These are phyloP conservation scores for Phallusia fumigata DNA, from an alignment of 23 tunicate genomes.

Conservation along the genomic window DNA sequence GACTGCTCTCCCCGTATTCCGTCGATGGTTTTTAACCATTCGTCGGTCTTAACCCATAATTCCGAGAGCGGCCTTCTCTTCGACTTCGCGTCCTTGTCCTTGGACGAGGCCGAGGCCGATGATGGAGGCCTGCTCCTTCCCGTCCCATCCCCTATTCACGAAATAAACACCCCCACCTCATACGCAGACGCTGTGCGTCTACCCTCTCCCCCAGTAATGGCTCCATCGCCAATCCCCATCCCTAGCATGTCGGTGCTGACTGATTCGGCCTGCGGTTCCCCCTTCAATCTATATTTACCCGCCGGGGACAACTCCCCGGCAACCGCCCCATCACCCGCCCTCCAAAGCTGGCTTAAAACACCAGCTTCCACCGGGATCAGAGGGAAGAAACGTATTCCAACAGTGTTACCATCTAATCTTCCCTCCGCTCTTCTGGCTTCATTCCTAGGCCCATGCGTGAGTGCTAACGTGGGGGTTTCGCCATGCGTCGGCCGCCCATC, in stretches of 20 bases:
- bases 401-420: neutral
- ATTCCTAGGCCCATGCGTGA: neutral
- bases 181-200: neutral
- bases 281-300: neutral
- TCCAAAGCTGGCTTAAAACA: neutral
- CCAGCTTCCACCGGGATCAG: neutral
- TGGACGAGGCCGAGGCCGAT: neutral
- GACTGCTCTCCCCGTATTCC: slow-evolving; percentile 17
- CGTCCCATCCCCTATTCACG: neutral
- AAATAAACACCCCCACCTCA: neutral
- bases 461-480: slow-evolving; percentile 9
- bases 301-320: neutral
- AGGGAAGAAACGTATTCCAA: neutral
- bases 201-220: neutral
- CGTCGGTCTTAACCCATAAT: neutral
- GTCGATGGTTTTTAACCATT: slow-evolving; percentile 6
- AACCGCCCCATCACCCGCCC: neutral
- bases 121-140: neutral
- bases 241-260: neutral
- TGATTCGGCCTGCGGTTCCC: neutral
- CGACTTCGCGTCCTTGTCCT: neutral
- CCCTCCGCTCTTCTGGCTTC: slow-evolving; percentile 12
- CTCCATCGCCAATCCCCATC: neutral
- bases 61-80: slow-evolving; percentile 1
- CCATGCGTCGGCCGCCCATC: neutral